These are phyloP conservation scores for Aplysia californica DNA, from an alignment of 1,140 invertebrate genomes.

Conservation along the genomic window DNA sequence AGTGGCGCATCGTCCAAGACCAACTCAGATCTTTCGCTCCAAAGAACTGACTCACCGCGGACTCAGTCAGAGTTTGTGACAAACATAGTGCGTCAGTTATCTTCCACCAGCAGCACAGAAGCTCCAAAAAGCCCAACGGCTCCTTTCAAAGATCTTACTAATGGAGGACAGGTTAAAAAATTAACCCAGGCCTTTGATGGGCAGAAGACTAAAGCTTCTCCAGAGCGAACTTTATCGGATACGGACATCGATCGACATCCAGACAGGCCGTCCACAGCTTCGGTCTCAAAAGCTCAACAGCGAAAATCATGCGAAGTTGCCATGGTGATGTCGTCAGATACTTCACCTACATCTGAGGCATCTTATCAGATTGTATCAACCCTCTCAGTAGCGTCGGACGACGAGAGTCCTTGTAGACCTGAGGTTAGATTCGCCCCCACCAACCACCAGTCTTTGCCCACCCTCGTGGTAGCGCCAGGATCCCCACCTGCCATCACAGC, in stretches of 20 bases:
- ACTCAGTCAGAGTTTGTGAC: slow-evolving; percentile 54
- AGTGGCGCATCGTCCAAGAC: slow-evolving; percentile 41
- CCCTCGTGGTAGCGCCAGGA: background rate
- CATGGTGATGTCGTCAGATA: slow-evolving; percentile 6
- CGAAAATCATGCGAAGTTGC: slow-evolving; percentile 14
- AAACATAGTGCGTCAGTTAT: slow-evolving; percentile 50
- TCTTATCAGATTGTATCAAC: slow-evolving; percentile 27
- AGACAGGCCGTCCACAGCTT: background rate
- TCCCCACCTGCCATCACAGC: background rate
- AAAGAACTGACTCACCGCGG: slow-evolving; percentile 47
- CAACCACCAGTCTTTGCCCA: slow-evolving; percentile 17
- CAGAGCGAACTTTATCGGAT: slow-evolving; percentile 41
- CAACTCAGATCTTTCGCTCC: slow-evolving; percentile 31
- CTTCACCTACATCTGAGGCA: slow-evolving; percentile 22
- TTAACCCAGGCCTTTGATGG: slow-evolving; percentile 44
- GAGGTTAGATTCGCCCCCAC: background rate
- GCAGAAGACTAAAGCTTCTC: slow-evolving; percentile 24
- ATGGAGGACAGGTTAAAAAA: slow-evolving; percentile 51
- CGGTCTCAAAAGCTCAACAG: background rate
- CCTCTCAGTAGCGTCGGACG: background rate
- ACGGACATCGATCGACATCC: slow-evolving; percentile 26
- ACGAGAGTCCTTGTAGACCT: background rate
- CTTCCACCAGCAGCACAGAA: slow-evolving; percentile 44
- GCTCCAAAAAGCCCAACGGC: slow-evolving; percentile 15
- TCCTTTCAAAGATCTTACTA: slow-evolving; percentile 56